Base-by-base conservation (phyloP, 2,888 invertebrate species). In the Operophtera brumata region DNA sequence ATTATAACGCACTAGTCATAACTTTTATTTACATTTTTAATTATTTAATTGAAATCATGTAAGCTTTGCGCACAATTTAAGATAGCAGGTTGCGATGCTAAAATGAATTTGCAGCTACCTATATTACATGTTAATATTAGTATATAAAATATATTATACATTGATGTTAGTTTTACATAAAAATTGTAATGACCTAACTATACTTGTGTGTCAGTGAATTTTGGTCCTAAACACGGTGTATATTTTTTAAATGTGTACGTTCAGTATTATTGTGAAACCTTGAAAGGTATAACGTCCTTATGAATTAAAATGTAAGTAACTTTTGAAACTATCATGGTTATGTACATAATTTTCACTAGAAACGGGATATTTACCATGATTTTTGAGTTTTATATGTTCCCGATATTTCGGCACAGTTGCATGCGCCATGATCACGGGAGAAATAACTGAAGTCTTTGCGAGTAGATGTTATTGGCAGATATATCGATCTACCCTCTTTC, bases 1-100 rank as follows among this genome's bases (percentile, higher is more conserved):
- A 63, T 71, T 64, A 65, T 69, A 75, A 58, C 65, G 68, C 65
- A 63, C 62, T 77, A 77, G 76, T 77, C 76, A 76, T 67, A 69
- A 53, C 62, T 71, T 52, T 71, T 70, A 67, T 57, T 68, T 67
- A 54, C 63, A 61, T 64, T 62, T 67, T 51, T 28, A 47, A 56
- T 45, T 56, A 59, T 52, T 59, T 46, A 20, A 54, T 58, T 13
- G 20, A 55, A 51, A 66, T 65, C 63, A 66, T 61, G 53, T 52
- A 52, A 39, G 28, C 47, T 58, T 59, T 55, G 50, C 62, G 62
- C 62, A 62, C 61, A 62, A 58, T 59, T 53, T 59, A 47, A 47
- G 10, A 36, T 52, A 39, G 43, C 44, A 37, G 34, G 32, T 54
- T 50, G 36, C 13, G 14, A 37, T 45, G 47, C 40, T 52, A 41